Evolutionary conservation across 2,888 invertebrate species (phyloP).

Genomic region (Diarsia rubi): DNA sequence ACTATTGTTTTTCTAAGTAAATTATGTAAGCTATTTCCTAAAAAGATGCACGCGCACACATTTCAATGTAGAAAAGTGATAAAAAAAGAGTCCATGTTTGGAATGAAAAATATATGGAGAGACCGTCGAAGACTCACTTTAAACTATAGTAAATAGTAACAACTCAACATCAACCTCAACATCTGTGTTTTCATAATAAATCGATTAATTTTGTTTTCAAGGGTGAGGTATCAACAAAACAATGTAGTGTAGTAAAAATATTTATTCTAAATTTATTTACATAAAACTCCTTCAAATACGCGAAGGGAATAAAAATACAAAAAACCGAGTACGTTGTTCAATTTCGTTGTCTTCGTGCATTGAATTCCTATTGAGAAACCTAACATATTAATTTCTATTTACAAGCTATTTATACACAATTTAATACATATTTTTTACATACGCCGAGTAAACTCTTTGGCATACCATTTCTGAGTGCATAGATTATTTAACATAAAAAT

Average conservation of each 20-base stretch:
- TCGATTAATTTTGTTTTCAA: not conserved
- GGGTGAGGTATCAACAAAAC: not conserved
- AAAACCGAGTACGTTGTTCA: conserved; percentile 66
- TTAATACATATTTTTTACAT: conserved; percentile 72
- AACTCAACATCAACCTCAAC: not conserved
- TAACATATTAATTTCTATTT: conserved; percentile 37
- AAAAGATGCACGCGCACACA: too few relatives aligned
- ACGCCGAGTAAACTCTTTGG: conserved; percentile 85
- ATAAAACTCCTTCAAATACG: conserved; percentile 59
- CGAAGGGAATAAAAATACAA: conserved; percentile 59
- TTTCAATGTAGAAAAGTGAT: too few relatives aligned
- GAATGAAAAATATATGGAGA: too few relatives aligned
- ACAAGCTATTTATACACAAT: conserved; percentile 59
- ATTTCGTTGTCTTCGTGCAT: conserved; percentile 69
- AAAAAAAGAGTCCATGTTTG: too few relatives aligned
- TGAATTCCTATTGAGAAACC: conserved; percentile 1
- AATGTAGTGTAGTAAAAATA: conserved; percentile 37
- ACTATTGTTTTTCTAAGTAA: too few relatives aligned
- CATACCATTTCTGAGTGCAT: conserved; percentile 78
- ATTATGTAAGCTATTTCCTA: too few relatives aligned
- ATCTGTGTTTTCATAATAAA: not conserved
- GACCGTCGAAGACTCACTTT: too few relatives aligned
- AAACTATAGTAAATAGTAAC: not conserved
- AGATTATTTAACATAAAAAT: conserved; percentile 30
- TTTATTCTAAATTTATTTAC: conserved; percentile 69